Base-by-base conservation (phyloP, 2,797 vertebrate genomes). In the Mergus octosetaceus region DNA sequence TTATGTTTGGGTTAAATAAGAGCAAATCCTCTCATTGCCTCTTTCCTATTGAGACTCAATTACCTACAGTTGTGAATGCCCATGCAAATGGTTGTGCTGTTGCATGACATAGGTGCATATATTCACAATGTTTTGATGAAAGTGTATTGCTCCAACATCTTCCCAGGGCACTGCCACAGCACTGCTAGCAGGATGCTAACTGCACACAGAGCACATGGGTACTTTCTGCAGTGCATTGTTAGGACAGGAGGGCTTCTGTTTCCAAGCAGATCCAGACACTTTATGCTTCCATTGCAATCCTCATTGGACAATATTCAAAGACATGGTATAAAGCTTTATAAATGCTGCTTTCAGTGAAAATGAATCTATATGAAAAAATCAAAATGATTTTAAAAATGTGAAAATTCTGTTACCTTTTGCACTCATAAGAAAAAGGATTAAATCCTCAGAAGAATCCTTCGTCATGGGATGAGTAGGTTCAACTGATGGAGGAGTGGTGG, bases 141-240 rank as follows among this genome's bases (percentile, higher is more conserved):
- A 69, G 51, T 1, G 24, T 68, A 61, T 39, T 47, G 11, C 57
- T 32, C 22, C 25, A 4, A 21, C 7, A 41, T n/a, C 36, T 41
- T 58, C 30, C 39, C 49, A 34, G 47, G 65, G 54, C 32, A 30
- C 3, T 8, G 28, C 20, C 17, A 10, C 9, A 36, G 51, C 21
- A 10, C 7, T 14, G 41, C 32, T n/a, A 11, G 25, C 0, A 1
- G 39, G 66, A n/a, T 49, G 32, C 39, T 11, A 41, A 11, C 41
- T 27, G 81, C 66, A 32, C 62, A 11, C 21, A 21, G 21, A 75
- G 41, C 28, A 9, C 30, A 1, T 0, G 3, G 45, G 6, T 20
- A 13, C 0, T 0, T 54, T 53, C 58, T 57, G 62, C 66, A 39
- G 14, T 3, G 6, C 47, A 1, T 2, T 32, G 57, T 6, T 32